Base-by-base conservation (phyloP, 2,113 vertebrate species). In the Myiopsitta monachus region DNA sequence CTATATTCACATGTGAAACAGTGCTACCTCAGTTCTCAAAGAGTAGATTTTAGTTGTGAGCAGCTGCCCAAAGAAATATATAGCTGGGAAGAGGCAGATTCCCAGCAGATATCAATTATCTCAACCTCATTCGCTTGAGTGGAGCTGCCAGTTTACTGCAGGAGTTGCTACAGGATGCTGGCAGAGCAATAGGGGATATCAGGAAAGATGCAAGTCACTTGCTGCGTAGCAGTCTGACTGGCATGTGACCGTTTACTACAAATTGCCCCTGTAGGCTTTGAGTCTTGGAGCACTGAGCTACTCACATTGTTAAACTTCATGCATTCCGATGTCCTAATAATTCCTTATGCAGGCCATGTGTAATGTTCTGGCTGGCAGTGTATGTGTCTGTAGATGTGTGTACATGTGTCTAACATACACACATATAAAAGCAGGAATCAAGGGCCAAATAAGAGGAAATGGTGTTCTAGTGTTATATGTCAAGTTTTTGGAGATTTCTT, bases 161-260 rank as follows among this genome's bases (percentile, higher is more conserved):
- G 83, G 77, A 67, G 75, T 90, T 92, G 73, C 90, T 88, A 64
- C 88, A 73, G 82, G 87, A 77, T 54, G 33, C 92, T 94, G 93
- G 90, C 85, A 94, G 38, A 64, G 84, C 79, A 91, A 64, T 6
- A n/a, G 72, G 14, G 38, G 39, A 38, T 64, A 73, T 70, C 72
- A 75, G 85, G 79, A 68, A 81, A 84, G 64, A 33, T 36, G 33
- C 92, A 47, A 64, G 43, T 93, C 72, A 47, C 82, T 52, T 59
- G 68, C 61, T 92, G 87, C 78, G 33, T 61, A 61, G 79, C 55
- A 61, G 52, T 61, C 77, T 70, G 43, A 76, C 87, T 88, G 93
- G 93, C 76, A 70, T 2, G 11, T 88, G 68, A 64, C 85, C 36
- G 9, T 75, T 74, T 86, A 43, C 85, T 96, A 59, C 83, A 94